Evolutionary conservation across 2,113 vertebrate genomes (phyloP).

Genomic region (Ammodytes marinus): DNA sequence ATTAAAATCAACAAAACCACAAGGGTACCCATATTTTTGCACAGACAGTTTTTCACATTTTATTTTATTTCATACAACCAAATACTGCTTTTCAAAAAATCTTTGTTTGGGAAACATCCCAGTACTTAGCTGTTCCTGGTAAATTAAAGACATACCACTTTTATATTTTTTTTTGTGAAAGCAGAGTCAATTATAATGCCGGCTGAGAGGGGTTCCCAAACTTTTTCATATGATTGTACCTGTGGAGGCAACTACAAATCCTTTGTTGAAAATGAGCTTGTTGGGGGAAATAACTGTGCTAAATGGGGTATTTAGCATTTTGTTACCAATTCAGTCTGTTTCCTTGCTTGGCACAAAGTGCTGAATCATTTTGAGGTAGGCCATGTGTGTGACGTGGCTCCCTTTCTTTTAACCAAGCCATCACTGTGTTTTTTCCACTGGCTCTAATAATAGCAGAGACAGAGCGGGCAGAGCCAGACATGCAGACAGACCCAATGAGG

Average conservation of each 20-base stretch:
- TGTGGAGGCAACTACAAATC: neutral
- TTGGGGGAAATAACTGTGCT: neutral
- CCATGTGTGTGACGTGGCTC: constrained; percentile 40
- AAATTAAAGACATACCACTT: too few relatives aligned
- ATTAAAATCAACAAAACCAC: too few relatives aligned
- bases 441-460: constrained; percentile 78
- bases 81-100: too few relatives aligned
- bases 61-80: too few relatives aligned
- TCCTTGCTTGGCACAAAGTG: constrained; percentile 44
- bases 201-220: too few relatives aligned
- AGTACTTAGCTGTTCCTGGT: too few relatives aligned
- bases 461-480: constrained; percentile 56
- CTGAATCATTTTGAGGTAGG: constrained; percentile 66
- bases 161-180: too few relatives aligned
- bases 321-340: neutral
- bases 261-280: neutral
- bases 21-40: too few relatives aligned
- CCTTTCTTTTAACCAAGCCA: constrained; percentile 40
- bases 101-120: too few relatives aligned
- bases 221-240: too few relatives aligned
- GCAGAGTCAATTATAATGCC: too few relatives aligned
- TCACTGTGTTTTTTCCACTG: constrained; percentile 8
- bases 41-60: too few relatives aligned
- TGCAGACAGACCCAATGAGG: constrained; percentile 47
- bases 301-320: neutral